Percentiles rank a stretch among this genome's conserved stretches.
phyloP scores from a whole-genome alignment of 2,113 vertebrate genomes.

The Nanorana parkeri region DNA sequence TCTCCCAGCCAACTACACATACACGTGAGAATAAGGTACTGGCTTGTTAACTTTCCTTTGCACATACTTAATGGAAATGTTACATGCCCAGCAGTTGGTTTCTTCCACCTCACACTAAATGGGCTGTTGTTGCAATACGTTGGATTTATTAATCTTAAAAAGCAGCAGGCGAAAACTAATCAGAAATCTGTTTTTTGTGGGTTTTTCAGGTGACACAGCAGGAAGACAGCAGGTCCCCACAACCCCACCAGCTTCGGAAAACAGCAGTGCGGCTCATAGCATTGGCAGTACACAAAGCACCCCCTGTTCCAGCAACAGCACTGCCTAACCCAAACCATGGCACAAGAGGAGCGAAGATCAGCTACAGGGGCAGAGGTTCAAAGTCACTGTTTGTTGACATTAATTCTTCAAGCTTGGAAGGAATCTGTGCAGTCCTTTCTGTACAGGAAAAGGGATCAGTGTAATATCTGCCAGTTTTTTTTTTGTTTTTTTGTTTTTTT shows the following conservation, averaged over 20 bases:
- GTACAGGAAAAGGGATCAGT: constrained; percentile 57
- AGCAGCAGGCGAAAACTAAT: constrained; percentile 32
- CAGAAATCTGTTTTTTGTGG: constrained; percentile 16
- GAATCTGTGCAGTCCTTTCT: constrained; percentile 62
- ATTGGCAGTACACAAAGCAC: constrained; percentile 96
- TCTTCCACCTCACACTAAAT: not conserved
- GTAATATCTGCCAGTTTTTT: constrained; percentile 61
- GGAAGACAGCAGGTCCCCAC: constrained; percentile 82
- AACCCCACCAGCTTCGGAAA: constrained; percentile 82
- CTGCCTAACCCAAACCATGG: constrained; percentile 72
- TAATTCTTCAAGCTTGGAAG: constrained; percentile 59
- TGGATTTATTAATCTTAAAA: constrained; percentile 29
- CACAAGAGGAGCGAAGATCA: not conserved
- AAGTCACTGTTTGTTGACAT: constrained; percentile 54
- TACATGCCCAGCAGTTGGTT: constrained; percentile 42
- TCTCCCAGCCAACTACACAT: constrained; percentile 17
- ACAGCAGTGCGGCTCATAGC: constrained; percentile 93
- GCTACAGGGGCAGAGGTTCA: constrained; percentile 57
- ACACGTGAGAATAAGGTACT: constrained; percentile 18
- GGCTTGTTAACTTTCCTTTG: constrained; percentile 45
- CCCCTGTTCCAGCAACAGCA: constrained; percentile 93
- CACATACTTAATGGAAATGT: constrained; percentile 40
- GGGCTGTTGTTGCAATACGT: constrained; percentile 7
- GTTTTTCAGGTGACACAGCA: constrained; percentile 75
- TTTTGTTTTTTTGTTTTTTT: constrained; percentile 45